Base-by-base conservation (phyloP, 2,888 invertebrate species). In the Coenonympha glycerion region DNA sequence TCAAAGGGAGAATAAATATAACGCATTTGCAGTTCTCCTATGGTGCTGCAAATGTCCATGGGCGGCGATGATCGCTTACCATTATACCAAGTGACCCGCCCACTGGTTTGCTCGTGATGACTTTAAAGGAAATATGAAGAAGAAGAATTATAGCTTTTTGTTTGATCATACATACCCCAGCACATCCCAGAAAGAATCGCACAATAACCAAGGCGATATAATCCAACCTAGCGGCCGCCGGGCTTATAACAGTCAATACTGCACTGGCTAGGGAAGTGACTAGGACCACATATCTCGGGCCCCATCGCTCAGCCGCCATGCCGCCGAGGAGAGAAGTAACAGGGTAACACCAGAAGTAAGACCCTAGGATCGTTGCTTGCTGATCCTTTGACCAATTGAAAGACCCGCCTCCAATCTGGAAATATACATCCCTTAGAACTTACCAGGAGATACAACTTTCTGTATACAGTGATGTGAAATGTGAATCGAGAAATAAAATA, bases 311-410 rank as follows among this genome's bases (percentile, higher is more conserved):
- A 0, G 92, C 90, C n/a, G 91, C 69, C 65, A 90, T 88, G 2
- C 92, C 92, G 0, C 90, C 92, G 0, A 90, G 86, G 51, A 92
- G 69, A 5, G 91, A 91, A 22, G 91, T 91, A 21, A 91, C 61
- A 11, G 91, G 89, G 59, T 92, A 92, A 24, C 92, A 91, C 90
- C 92, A 92, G 67, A 92, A 92, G 62, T 91, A 92, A 0, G 91
- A 86, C 1, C 92, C 92, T 19, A 92, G 71, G 6, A 92, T 88
- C 24, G 89, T 66, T 0, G 91, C 91, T 71, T 92, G 92, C 59
- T 90, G 88, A 39, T 88, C 83, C 21, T 84, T 70, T 15, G 87
- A 83, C 92, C 92, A 92, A 50, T 85, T 73, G 52, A 87, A 87
- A 2, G 75, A 66, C 1, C 64, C 79, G 11, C 73, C 74, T 24